Conservation (phyloP, 2,888 invertebrate species). For the Mesochorus sp. region DNA sequence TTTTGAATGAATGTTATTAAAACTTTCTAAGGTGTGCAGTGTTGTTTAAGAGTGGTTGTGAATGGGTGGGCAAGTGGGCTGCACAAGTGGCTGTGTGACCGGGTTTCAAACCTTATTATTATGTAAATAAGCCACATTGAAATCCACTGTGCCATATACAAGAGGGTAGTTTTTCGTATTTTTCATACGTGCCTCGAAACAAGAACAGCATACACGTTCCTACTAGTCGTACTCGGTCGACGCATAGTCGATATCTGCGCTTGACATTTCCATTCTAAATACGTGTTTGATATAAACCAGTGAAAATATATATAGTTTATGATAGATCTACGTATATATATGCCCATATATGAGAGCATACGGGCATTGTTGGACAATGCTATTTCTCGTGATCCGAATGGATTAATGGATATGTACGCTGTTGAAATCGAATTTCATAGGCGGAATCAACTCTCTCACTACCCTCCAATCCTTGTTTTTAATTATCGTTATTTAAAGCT, state of each 20-base stretch:
- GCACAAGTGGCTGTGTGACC: too few species aligned
- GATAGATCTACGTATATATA: conserved; percentile 42
- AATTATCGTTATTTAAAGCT: too few species aligned
- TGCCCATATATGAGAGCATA: conserved; percentile 14
- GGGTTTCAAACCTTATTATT: too few species aligned
- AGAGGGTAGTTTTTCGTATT: conserved; percentile 47
- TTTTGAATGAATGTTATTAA: too few species aligned
- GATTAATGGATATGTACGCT: neutral
- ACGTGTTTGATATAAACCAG: conserved; percentile 58
- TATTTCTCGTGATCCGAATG: neutral
- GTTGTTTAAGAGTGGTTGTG: too few species aligned
- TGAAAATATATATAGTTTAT: conserved; percentile 65
- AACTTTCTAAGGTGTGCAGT: too few species aligned
- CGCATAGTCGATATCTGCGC: conserved; percentile 65
- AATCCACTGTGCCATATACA: neutral
- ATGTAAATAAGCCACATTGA: too few species aligned
- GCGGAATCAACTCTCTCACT: too few species aligned
- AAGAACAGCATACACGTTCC: conserved; percentile 34
- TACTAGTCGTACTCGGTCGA: conserved; percentile 33
- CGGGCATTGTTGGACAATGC: neutral
- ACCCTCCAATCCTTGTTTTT: too few species aligned
- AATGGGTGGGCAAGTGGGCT: too few species aligned
- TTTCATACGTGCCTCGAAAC: conserved; percentile 54
- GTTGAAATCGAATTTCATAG: neutral
- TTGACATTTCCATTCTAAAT: conserved; percentile 75